Evolutionary conservation across 2,888 invertebrate species (phyloP).

Genomic region (Ectobius pallidus): DNA sequence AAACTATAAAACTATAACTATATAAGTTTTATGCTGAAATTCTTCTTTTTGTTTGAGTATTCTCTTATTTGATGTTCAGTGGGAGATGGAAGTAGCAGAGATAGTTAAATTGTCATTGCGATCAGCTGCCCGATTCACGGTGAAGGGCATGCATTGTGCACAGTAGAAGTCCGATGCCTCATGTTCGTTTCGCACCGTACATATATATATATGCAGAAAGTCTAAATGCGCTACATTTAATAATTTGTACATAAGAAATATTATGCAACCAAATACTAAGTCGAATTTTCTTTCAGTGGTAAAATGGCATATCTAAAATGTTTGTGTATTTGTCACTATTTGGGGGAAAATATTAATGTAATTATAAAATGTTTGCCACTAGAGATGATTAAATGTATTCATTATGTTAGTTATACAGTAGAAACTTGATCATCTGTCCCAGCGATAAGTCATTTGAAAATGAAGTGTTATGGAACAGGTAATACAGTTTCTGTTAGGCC

Average conservation of each 20-base stretch:
- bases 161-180: no score
- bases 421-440: slow-evolving; percentile 19
- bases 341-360: neutral
- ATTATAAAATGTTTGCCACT: neutral
- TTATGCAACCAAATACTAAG: neutral
- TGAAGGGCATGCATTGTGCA: no score
- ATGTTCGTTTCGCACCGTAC: no score
- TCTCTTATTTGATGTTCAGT: no score
- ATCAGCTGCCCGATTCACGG: no score
- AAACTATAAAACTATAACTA: no score
- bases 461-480: neutral
- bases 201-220: no score
- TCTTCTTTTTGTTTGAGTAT: no score
- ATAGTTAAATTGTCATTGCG: no score
- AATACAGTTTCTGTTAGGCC: slow-evolving; percentile 4
- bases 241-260: slow-evolving; percentile 22
- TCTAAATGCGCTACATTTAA: neutral
- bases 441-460: neutral
- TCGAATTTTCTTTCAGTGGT: neutral
- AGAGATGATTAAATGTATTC: neutral
- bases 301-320: slow-evolving; percentile 13
- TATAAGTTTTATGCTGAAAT: no score
- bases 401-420: neutral
- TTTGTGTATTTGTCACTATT: slow-evolving; percentile 2
- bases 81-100: no score